Base-by-base conservation (phyloP, 2,888 invertebrate genomes). In the Anaspis maculata region DNA sequence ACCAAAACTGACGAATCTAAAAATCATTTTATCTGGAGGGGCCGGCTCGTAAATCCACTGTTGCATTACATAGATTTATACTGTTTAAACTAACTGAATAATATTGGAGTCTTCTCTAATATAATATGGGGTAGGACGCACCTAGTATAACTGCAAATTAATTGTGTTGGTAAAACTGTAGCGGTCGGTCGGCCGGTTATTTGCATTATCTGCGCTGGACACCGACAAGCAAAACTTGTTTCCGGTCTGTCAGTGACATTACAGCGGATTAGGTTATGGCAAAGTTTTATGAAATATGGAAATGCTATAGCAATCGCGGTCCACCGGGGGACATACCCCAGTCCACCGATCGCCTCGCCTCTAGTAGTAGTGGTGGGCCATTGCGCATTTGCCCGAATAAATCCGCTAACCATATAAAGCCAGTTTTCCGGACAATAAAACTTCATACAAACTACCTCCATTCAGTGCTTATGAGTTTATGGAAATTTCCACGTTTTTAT, bases 221-320 rank as follows among this genome's bases (percentile, higher is more conserved):
- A n/a, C n/a, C n/a, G n/a, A n/a, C n/a, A n/a, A n/a, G n/a, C n/a
- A 37, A 39, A 39, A 39, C 39, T 39, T 32, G 39, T 39, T 40
- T 40, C 30, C 32, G 13, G 40, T 34, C 38, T 40, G 45, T 38
- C 34, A 35, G 39, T 34, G 42, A 45, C 46, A 45, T 42, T 45
- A 34, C 42, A 30, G 26, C 45, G 49, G 45, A 49, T 55, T 56
- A 51, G 54, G 50, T 52, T 51, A 41, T 47, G 43, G 38, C 45
- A 57, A 59, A 60, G 54, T 62, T 61, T 59, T 59, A 57, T 58
- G 59, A 60, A 59, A 61, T 61, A 62, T 62, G 61, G 54, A 60
- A 62, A 62, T 61, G 50, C n/a, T 44, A 5, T 47, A 42, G 51
- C 53, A 52, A 58, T 55, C 48, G 54, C 46, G 44, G 51, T 42